Evolutionary conservation across 2,113 vertebrate genomes (phyloP).

Genomic region (Nycticryphes semicollaris): DNA sequence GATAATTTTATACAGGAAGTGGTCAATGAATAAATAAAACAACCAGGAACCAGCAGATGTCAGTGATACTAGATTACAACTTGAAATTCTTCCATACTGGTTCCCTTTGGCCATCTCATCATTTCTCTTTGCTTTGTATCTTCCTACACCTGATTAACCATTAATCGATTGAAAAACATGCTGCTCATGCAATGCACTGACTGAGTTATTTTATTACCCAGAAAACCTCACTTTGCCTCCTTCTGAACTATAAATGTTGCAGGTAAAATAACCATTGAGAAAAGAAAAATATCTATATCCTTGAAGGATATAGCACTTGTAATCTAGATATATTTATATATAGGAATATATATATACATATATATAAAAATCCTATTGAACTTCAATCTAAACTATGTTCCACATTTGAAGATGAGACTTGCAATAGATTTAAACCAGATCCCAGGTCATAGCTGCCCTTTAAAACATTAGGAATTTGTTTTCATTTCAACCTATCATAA

Average conservation of each 20-base stretch:
- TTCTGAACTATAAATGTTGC: neutral
- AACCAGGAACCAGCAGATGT: neutral
- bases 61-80: neutral
- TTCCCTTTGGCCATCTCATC: neutral
- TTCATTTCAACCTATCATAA: neutral
- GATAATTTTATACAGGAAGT: neutral
- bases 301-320: neutral
- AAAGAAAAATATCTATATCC: neutral
- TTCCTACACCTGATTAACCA: neutral
- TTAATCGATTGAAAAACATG: neutral
- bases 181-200: neutral
- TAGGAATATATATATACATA: no score
- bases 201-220: neutral
- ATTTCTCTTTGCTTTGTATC: neutral
- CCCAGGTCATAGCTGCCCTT: neutral
- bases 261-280: neutral
- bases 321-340: no score
- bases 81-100: neutral
- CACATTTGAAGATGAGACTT: neutral
- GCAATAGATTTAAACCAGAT: neutral
- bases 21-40: constrained; percentile 1
- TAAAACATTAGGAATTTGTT: neutral
- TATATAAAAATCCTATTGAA: no score
- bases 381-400: neutral
- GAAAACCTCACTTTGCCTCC: neutral